Evolutionary conservation across 1,140 invertebrate species (phyloP).

Genomic region (Zaprionus taronus): DNA sequence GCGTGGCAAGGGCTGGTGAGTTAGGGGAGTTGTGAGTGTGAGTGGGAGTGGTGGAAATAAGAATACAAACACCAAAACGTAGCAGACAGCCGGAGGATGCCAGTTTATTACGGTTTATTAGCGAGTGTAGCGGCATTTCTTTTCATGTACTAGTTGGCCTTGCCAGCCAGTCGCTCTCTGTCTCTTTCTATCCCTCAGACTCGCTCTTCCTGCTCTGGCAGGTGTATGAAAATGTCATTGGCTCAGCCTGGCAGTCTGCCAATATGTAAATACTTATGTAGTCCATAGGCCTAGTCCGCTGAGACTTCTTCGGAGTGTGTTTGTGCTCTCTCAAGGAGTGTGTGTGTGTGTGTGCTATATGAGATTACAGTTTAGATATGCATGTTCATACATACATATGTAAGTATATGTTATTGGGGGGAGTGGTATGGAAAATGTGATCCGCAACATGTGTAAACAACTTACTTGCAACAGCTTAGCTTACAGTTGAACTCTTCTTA

Average conservation of each 20-base stretch:
- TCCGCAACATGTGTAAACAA: slow-evolving; percentile 4
- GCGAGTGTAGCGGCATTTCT: slow-evolving; percentile 53
- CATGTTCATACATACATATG: neutral
- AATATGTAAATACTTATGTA: slow-evolving; percentile 21
- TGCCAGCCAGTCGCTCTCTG: slow-evolving; percentile 3
- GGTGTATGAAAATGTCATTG: slow-evolving; percentile 30
- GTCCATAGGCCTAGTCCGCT: slow-evolving; percentile 8
- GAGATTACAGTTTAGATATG: slow-evolving; percentile 4
- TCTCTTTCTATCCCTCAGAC: neutral
- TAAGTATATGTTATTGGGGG: neutral
- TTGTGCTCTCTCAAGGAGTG: neutral
- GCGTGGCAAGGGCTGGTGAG: slow-evolving; percentile 1
- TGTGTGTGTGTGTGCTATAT: slow-evolving; percentile 9
- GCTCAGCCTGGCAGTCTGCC: slow-evolving; percentile 36
- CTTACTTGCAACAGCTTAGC: neutral
- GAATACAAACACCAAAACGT: slow-evolving; percentile 34
- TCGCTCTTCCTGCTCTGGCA: slow-evolving; percentile 2
- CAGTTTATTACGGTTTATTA: slow-evolving; percentile 78
- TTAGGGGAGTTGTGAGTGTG: neutral
- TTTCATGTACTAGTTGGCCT: slow-evolving; percentile 49
- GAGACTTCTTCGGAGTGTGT: slow-evolving; percentile 1
- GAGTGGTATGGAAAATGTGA: neutral
- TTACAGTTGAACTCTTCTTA: neutral
- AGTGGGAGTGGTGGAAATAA: slow-evolving; percentile 17
- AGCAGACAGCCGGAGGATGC: slow-evolving; percentile 58